Base-by-base conservation (phyloP, 2,888 invertebrate genomes). In the Eretmocerus hayati region DNA sequence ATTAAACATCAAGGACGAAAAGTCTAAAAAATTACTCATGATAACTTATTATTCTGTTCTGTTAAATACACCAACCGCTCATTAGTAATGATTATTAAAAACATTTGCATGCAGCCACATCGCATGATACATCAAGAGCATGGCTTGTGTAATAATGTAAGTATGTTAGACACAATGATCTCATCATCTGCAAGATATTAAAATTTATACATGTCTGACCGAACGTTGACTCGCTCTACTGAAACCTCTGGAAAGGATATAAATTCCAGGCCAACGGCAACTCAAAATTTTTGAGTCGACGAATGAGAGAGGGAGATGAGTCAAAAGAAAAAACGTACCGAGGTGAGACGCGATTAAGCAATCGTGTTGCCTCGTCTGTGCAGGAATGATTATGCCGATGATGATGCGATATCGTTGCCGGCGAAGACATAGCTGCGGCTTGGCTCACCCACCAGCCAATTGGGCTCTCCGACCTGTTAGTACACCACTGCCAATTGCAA, bases 401-500 rank as follows among this genome's bases (percentile, higher is more conserved):
- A 22, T 26, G 46, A 31, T 42, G 48, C 43, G 48, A 46, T 20
- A 8, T 16, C 63, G 63, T 65, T 57, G 68, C 67, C 60, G 69
- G 69, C 64, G 71, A 69, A 65, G 67, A 68, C 68, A 69, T 69
- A 62, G 69, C 69, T 57, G 67, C 68, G 55, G 68, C 69, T 64
- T 69, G 69, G 64, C 68, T 69, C 66, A 62, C 61, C 63, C 70
- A 70, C 60, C 62, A 61, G 60, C 67, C 71, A 62, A 69, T 65
- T 60, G 69, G 70, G 64, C 70, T 71, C 65, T 71, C 70, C 54
- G 69, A 69, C 65, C 70, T 71, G 62, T 61, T 62, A 63, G 60
- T 46, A 43, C 22, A 26, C 15, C 20, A 45, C 31, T 43, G n/a
- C n/a, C n/a, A n/a, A n/a, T n/a, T n/a, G n/a, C n/a, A n/a, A n/a